Percentiles rank a stretch among this genome's conserved stretches.
Evolutionary conservation across 2,797 vertebrate genomes (phyloP).

Genomic region (Ctenopoma kingsleyae): DNA sequence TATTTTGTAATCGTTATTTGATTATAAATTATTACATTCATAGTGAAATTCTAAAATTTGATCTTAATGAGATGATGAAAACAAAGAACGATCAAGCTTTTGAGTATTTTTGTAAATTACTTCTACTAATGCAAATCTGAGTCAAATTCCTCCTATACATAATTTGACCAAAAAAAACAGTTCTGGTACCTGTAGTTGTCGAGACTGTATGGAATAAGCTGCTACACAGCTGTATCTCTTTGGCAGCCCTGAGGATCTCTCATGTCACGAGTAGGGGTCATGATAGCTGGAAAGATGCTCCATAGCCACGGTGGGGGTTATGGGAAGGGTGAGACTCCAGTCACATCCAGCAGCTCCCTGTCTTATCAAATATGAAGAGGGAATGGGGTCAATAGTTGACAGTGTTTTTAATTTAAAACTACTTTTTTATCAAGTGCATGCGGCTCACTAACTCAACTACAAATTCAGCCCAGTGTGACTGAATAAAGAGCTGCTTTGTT

Average conservation of each 20-base stretch:
- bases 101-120: neutral
- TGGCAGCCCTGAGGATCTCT: conserved; percentile 39
- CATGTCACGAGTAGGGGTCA: conserved; percentile 62
- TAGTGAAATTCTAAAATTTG: no score
- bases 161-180: conserved; percentile 6
- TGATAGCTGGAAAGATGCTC: conserved; percentile 55
- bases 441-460: conserved; percentile 32
- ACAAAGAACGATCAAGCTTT: neutral
- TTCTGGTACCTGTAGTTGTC: conserved; percentile 18
- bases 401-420: conserved; percentile 18
- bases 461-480: conserved; percentile 12
- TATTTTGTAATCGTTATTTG: conserved; percentile 1
- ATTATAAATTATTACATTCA: neutral
- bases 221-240: conserved; percentile 12
- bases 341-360: conserved; percentile 43
- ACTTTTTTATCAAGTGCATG: conserved; percentile 13
- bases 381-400: conserved; percentile 32
- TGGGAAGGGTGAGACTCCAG: conserved; percentile 66
- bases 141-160: neutral
- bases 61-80: neutral
- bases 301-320: conserved; percentile 53
- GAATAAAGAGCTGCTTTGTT: conserved; percentile 57
- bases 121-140: neutral
- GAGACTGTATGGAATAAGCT: conserved; percentile 2
- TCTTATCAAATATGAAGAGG: conserved; percentile 41